phyloP scores from a whole-genome alignment of 2,888 invertebrate genomes.

The Zygothrica quintamaculata region DNA sequence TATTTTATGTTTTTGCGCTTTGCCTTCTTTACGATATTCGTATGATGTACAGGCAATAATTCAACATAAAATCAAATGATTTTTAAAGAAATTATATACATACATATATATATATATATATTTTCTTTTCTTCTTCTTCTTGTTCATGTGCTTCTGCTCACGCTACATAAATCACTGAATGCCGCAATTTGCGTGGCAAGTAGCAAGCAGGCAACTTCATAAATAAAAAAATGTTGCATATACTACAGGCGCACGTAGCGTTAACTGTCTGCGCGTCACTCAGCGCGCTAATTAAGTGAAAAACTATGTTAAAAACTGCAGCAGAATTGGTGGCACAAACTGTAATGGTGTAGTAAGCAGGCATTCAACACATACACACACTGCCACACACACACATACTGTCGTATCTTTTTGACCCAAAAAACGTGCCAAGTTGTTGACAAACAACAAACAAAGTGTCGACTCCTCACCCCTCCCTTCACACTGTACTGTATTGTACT shows the following conservation, averaged over 20 bases:
- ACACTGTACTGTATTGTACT: too few relatives aligned
- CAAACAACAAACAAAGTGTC: constrained; percentile 66
- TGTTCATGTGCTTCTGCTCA: neutral
- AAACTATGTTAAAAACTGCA: constrained; percentile 72
- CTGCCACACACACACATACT: constrained; percentile 4
- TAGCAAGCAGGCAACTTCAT: too few relatives aligned
- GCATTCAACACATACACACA: neutral
- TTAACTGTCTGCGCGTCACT: constrained; percentile 73
- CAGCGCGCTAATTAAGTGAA: constrained; percentile 77
- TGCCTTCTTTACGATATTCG: too few relatives aligned
- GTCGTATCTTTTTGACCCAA: constrained; percentile 62
- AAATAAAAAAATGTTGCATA: constrained; percentile 62
- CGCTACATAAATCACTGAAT: constrained; percentile 20
- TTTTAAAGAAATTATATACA: neutral
- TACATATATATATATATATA: too few relatives aligned
- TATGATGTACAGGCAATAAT: neutral
- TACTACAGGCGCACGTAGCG: constrained; percentile 63
- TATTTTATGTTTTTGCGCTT: too few relatives aligned
- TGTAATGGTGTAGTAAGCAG: neutral
- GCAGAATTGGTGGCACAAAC: neutral
- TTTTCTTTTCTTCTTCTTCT: neutral
- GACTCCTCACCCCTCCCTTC: constrained; percentile 24
- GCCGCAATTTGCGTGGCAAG: constrained; percentile 28
- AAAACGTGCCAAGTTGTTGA: constrained; percentile 75
- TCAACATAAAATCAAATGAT: constrained; percentile 1